A percentile compares a stretch with the other conserved stretches of the same genome.
Conservation (phyloP, 2,113 vertebrate genomes). For the Sylvia atricapilla region DNA sequence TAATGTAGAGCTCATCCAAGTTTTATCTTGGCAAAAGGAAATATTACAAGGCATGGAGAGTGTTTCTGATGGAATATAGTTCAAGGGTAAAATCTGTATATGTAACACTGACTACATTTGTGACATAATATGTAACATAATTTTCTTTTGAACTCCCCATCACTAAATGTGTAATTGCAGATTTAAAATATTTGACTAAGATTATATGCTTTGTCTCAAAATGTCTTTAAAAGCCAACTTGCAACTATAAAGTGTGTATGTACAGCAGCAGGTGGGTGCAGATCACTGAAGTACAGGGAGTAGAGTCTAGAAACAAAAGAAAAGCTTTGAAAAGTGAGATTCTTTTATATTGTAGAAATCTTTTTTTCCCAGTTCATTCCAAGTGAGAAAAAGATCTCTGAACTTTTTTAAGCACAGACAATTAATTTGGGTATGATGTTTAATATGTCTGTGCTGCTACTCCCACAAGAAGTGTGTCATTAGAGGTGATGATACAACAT, state of each 20-base stretch:
- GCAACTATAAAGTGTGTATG: background rate
- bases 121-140: background rate
- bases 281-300: background rate
- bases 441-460: background rate
- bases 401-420: background rate
- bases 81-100: background rate
- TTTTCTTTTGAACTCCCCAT: background rate
- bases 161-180: background rate
- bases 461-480: background rate
- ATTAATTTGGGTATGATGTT: background rate
- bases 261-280: background rate
- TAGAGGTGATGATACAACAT: background rate
- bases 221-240: background rate
- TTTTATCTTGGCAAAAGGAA: slow-evolving; percentile 47
- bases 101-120: background rate
- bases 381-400: background rate
- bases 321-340: background rate
- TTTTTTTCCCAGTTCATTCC: background rate
- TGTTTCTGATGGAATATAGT: slow-evolving; percentile 6
- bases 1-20: slow-evolving; percentile 30
- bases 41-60: background rate
- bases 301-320: background rate
- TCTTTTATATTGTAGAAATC: background rate
- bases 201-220: background rate
- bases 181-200: background rate